These are phyloP conservation scores for Branchipolynoe longqiensis DNA, from an alignment of 2,888 invertebrate species.

Conservation along the genomic window DNA sequence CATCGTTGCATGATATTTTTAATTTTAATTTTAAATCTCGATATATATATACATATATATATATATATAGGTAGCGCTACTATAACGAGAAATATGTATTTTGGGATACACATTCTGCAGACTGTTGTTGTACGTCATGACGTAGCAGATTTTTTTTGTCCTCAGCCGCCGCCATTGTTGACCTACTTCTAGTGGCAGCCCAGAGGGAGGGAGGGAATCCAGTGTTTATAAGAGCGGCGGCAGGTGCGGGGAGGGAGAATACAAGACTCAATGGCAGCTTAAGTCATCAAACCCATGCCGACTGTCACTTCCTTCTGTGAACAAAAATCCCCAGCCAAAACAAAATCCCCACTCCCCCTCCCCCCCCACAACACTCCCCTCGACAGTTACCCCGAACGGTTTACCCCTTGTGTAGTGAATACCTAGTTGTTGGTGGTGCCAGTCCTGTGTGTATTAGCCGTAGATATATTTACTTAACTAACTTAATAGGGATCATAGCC, in stretches of 20 bases:
- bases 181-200: slow-evolving; percentile 43
- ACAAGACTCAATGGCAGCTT: slow-evolving; percentile 22
- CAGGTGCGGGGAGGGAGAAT: slow-evolving; percentile 28
- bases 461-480: slow-evolving; percentile 22
- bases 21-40: background rate
- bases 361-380: no score
- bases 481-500: background rate
- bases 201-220: slow-evolving; percentile 43
- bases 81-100: slow-evolving; percentile 24
- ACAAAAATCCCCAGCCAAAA: slow-evolving; percentile 37
- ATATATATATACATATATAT: slow-evolving; percentile 1
- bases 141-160: slow-evolving; percentile 26
- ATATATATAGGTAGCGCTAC: slow-evolving; percentile 38
- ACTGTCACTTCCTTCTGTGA: background rate
- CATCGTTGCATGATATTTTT: background rate
- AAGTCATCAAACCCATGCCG: slow-evolving; percentile 12
- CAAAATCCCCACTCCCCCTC: no score
- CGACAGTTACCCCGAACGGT: no score
- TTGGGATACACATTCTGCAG: slow-evolving; percentile 35
- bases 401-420: no score
- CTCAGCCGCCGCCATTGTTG: slow-evolving; percentile 9
- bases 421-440: no score
- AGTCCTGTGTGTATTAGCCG: slow-evolving; percentile 46
- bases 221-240: background rate
- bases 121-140: slow-evolving; percentile 1